Conservation (phyloP, 92 coral and sea anemone species). For the Epizoanthus stellaris region DNA sequence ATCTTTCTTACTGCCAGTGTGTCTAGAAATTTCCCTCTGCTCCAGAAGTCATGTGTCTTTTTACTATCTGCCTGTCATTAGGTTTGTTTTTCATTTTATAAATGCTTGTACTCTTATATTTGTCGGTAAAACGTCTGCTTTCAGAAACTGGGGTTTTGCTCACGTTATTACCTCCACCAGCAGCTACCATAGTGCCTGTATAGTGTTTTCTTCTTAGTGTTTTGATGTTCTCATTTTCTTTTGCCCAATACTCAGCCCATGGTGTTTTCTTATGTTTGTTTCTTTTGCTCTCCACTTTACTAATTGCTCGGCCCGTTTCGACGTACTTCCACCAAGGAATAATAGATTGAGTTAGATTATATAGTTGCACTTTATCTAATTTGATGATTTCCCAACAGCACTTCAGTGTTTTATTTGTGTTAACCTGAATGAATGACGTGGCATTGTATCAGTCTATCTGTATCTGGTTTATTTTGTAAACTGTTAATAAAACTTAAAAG, state of each 20-base stretch:
- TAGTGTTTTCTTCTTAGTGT: neutral
- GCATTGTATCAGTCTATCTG: too few species aligned
- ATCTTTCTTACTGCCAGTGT: slow-evolving; percentile 10
- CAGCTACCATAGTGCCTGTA: neutral
- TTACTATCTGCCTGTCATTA: neutral
- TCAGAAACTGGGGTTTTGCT: neutral
- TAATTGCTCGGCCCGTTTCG: too few species aligned
- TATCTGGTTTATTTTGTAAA: too few species aligned
- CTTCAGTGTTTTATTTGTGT: too few species aligned
- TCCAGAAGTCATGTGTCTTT: slow-evolving; percentile 1
- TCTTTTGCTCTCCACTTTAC: slow-evolving; percentile 1
- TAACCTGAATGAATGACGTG: too few species aligned
- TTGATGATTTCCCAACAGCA: too few species aligned
- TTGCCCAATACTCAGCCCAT: slow-evolving; percentile 3
- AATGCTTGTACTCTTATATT: neutral
- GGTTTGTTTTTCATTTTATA: slow-evolving; percentile 4
- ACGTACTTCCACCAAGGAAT: too few species aligned
- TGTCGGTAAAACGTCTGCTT: neutral
- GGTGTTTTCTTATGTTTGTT: neutral
- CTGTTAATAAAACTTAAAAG: too few species aligned
- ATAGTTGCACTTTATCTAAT: too few species aligned
- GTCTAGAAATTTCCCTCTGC: neutral
- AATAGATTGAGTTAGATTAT: too few species aligned
- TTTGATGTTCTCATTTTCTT: neutral
- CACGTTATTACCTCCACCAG: neutral